Percentiles rank a stretch among this genome's conserved stretches.
These are phyloP conservation scores for Dipus sagitta DNA, from an alignment of 2,797 vertebrate genomes.

Conservation along the genomic window DNA sequence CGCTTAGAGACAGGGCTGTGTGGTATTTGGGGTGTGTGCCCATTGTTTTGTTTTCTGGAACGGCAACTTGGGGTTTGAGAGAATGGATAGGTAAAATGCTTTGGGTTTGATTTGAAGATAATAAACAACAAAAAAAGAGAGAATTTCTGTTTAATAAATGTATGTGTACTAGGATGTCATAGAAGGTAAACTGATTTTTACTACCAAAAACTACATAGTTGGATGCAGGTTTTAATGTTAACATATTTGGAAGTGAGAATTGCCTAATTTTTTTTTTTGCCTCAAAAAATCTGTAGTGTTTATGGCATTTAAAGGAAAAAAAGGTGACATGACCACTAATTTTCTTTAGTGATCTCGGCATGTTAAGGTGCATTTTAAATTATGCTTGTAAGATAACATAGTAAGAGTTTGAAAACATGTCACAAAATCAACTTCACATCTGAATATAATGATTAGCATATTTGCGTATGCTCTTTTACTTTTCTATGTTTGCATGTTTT, in stretches of 20 bases:
- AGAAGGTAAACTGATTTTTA: conserved; percentile 83
- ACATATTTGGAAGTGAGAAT: conserved; percentile 42
- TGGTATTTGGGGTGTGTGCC: background rate
- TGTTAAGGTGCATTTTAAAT: conserved; percentile 50
- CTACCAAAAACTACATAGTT: conserved; percentile 66
- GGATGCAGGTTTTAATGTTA: conserved; percentile 42
- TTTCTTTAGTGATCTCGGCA: conserved; percentile 49
- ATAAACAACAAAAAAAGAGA: conserved; percentile 58
- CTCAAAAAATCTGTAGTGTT: conserved; percentile 50
- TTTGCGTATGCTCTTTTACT: background rate
- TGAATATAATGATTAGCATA: background rate
- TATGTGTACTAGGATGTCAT: conserved; percentile 66
- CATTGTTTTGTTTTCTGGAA: conserved; percentile 64
- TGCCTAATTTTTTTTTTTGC: conserved; percentile 51
- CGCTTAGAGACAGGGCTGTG: conserved; percentile 82
- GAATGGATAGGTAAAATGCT: conserved; percentile 75
- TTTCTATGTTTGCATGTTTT: conserved; percentile 41
- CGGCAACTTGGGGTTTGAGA: conserved; percentile 78
- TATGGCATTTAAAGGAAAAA: background rate
- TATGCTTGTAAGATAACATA: background rate
- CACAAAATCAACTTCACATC: background rate
- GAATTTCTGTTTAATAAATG: conserved; percentile 71
- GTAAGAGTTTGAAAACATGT: conserved; percentile 9
- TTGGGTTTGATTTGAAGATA: conserved; percentile 39
- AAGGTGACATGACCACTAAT: conserved; percentile 26